phyloP scores from a whole-genome alignment of 2,797 vertebrate genomes.

The Anisognathus igniventris region DNA sequence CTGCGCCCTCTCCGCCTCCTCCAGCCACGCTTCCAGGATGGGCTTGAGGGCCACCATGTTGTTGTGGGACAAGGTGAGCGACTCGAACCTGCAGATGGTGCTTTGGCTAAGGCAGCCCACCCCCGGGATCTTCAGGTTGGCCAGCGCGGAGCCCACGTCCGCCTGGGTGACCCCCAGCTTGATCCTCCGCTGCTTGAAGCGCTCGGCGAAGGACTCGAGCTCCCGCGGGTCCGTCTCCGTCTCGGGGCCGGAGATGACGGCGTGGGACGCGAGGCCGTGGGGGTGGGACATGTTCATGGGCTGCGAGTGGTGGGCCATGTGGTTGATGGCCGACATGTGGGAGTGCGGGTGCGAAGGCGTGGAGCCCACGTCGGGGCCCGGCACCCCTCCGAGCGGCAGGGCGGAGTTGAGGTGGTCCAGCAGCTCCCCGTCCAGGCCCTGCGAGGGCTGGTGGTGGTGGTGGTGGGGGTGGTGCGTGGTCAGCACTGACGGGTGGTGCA shows the following conservation, averaged over 20 bases:
- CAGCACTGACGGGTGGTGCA: slow-evolving; percentile 89
- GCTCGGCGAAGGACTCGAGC: slow-evolving; percentile 90
- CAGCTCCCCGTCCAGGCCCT: slow-evolving; percentile 87
- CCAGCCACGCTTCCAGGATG: slow-evolving; percentile 90
- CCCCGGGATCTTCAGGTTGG: slow-evolving; percentile 91
- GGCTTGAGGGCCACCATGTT: slow-evolving; percentile 95
- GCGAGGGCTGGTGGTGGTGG: slow-evolving; percentile 81
- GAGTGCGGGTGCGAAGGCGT: slow-evolving; percentile 84
- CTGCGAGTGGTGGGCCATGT: slow-evolving; percentile 84
- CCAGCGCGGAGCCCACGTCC: slow-evolving; percentile 88
- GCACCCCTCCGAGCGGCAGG: slow-evolving; percentile 81
- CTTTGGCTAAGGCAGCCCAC: slow-evolving; percentile 92
- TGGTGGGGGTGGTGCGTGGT: slow-evolving; percentile 78
- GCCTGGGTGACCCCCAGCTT: slow-evolving; percentile 91
- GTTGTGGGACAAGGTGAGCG: slow-evolving; percentile 91
- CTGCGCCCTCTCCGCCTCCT: slow-evolving; percentile 89
- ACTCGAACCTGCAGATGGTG: slow-evolving; percentile 93
- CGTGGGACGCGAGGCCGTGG: slow-evolving; percentile 82
- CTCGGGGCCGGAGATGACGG: slow-evolving; percentile 76
- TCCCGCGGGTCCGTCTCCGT: slow-evolving; percentile 88
- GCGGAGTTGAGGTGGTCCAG: slow-evolving; percentile 86
- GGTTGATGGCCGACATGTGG: slow-evolving; percentile 89
- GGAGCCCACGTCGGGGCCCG: slow-evolving; percentile 85
- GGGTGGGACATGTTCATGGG: slow-evolving; percentile 86
- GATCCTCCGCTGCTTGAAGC: slow-evolving; percentile 91